Base-by-base conservation (phyloP, 1,140 invertebrate genomes). In the Zaprionus vittiger region DNA sequence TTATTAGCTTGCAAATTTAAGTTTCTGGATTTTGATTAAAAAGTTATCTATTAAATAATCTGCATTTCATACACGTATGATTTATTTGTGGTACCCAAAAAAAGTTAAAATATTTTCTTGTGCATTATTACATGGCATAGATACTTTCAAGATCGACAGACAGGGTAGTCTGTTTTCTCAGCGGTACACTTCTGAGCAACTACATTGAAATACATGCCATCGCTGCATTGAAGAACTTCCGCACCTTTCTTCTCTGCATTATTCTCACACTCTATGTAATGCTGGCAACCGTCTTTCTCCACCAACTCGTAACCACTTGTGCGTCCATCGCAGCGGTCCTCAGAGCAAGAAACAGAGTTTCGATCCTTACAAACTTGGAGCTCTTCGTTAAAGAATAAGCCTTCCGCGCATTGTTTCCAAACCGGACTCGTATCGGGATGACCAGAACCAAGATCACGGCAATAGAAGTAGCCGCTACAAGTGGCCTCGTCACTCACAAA, bases 391-490 rank as follows among this genome's bases (percentile, higher is more conserved):
- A 91, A 91, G 66, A 92, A 92, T 24, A 41, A 44, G 1, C 61
- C 54, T 1, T 31, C 0, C 1, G 62, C 22, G 55, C 91, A 91
- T 47, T 89, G 81, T 0, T 62, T 61, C 55, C 63, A 80, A 0
- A 6, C 2, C 1, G 86, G 86, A 9, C 75, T 24, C 3, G 71
- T 20, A 63, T 92, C 91, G 1, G 91, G 91, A 1, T 74, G 15
- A 4, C 74, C 78, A 1, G 70, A 91, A 5, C 79, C 91, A 0
- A 85, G 37, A 47, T 91, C 91, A 0, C 49, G 65, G 17, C 91
- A 92, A 65, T 85, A 91, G 41, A 73, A 91, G 54, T 91, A 92
- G 1, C 91, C 91, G 6, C 83, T 73, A 59, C 91, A 92, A 4
- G 91, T 87, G 17, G 85, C 90, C 0, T 69, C 57, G 41, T 92